Evolutionary conservation across 2,888 invertebrate genomes (phyloP).

Genomic region (Toxonevra muliebris): DNA sequence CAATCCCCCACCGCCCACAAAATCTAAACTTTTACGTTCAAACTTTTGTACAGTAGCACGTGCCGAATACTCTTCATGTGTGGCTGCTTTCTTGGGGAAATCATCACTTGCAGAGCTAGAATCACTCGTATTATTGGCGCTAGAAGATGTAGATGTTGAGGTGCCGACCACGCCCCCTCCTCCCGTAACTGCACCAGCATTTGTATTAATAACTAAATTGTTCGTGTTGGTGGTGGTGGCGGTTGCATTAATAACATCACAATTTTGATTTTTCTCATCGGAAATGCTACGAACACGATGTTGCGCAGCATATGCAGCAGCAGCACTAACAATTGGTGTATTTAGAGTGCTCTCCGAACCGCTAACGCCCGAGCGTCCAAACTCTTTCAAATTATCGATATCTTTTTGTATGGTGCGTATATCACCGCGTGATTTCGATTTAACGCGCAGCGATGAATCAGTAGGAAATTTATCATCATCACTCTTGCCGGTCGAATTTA

Average conservation of each 20-base stretch:
- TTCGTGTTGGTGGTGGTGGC: constrained; percentile 6
- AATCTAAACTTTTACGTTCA: constrained; percentile 55
- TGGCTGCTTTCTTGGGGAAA: constrained; percentile 31
- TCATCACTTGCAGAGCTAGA: constrained; percentile 40
- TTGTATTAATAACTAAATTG: constrained; percentile 28
- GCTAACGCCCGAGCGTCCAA: constrained; percentile 44
- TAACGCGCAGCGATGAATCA: constrained; percentile 58
- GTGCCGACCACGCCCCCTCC: constrained; percentile 12
- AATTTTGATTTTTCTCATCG: constrained; percentile 66
- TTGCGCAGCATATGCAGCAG: constrained; percentile 7
- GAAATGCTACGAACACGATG: constrained; percentile 62
- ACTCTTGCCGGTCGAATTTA: constrained; percentile 55
- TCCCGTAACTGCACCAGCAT: constrained; percentile 14
- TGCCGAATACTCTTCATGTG: constrained; percentile 48
- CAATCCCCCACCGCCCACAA: constrained; percentile 44
- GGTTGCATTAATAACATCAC: constrained; percentile 45
- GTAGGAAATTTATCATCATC: constrained; percentile 57
- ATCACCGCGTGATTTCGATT: constrained; percentile 63
- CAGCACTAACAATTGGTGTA: constrained; percentile 21
- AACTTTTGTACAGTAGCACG: constrained; percentile 55
- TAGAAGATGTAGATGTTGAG: background rate
- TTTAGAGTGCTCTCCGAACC: constrained; percentile 56
- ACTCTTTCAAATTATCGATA: constrained; percentile 59
- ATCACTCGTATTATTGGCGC: background rate
- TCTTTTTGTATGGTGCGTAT: constrained; percentile 60